Evolutionary conservation across 2,888 invertebrate genomes (phyloP).

Genomic region (Cerceris ruficornis): DNA sequence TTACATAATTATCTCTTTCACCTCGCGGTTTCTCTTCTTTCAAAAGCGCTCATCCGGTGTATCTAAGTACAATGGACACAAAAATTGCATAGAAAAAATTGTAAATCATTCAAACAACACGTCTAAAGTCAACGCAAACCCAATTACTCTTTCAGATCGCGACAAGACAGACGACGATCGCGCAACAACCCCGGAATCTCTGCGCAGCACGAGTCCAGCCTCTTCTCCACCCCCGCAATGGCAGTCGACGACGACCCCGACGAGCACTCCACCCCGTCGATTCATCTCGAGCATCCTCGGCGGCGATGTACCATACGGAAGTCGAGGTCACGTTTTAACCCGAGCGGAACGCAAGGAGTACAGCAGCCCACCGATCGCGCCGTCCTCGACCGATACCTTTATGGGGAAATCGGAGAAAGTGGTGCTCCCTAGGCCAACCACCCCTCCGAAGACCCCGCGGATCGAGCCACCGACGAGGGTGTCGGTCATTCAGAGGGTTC

Average conservation of each 20-base stretch:
- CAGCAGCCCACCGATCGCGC: constrained; percentile 82
- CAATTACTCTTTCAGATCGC: constrained; percentile 74
- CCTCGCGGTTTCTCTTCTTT: too few species aligned
- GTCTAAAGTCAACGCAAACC: too few species aligned
- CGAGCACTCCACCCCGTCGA: constrained; percentile 83
- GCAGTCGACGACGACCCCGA: constrained; percentile 66
- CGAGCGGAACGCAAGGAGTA: constrained; percentile 92
- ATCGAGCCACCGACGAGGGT: constrained; percentile 87
- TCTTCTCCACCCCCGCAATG: constrained; percentile 77
- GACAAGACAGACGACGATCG: constrained; percentile 80
- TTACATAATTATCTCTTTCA: too few species aligned
- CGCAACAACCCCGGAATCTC: constrained; percentile 79
- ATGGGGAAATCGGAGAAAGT: constrained; percentile 83
- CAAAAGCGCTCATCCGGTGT: too few species aligned
- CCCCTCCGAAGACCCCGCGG: constrained; percentile 85
- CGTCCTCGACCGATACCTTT: constrained; percentile 84
- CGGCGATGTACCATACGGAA: constrained; percentile 92
- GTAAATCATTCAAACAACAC: too few species aligned
- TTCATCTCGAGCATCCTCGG: constrained; percentile 92
- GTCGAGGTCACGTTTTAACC: constrained; percentile 90
- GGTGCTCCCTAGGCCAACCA: constrained; percentile 81
- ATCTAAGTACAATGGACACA: too few species aligned
- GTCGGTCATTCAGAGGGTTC: constrained; percentile 93
- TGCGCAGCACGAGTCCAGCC: constrained; percentile 76
- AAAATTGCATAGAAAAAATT: too few species aligned